Conservation (phyloP, 2,888 invertebrate species). For the Gymnocheta viridis region DNA sequence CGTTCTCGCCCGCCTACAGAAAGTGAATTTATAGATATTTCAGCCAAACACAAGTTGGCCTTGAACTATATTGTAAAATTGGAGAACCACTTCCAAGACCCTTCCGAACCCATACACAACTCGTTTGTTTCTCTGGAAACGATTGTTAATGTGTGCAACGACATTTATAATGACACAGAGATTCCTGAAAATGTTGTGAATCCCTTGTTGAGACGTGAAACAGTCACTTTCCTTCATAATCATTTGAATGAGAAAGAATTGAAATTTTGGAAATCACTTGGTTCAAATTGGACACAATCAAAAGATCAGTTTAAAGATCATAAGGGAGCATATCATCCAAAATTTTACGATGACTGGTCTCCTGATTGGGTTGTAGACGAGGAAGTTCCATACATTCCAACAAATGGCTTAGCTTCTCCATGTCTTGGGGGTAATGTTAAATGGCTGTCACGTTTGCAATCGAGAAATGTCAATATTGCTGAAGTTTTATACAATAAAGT, state of each 20-base stretch:
- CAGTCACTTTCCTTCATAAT: slow-evolving; percentile 94
- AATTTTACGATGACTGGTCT: slow-evolving; percentile 98
- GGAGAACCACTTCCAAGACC: slow-evolving; percentile 98
- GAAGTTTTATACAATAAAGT: slow-evolving; percentile 96
- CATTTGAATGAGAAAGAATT: slow-evolving; percentile 98
- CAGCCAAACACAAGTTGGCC: slow-evolving; percentile 98
- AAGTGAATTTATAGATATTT: slow-evolving; percentile 97
- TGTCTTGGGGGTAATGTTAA: slow-evolving; percentile 80
- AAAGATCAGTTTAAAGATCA: slow-evolving; percentile 97
- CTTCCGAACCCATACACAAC: slow-evolving; percentile 98
- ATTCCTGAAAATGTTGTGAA: slow-evolving; percentile 93
- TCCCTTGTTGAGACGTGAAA: slow-evolving; percentile 95
- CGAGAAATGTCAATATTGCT: slow-evolving; percentile 88
- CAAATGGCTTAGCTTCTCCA: slow-evolving; percentile 70
- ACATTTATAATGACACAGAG: slow-evolving; percentile 90
- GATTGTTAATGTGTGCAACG: slow-evolving; percentile 97
- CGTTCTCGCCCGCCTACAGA: slow-evolving; percentile 97
- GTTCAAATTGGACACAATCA: slow-evolving; percentile 96
- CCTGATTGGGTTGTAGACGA: slow-evolving; percentile 93
- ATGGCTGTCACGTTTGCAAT: slow-evolving; percentile 87
- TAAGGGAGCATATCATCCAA: slow-evolving; percentile 95
- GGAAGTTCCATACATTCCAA: slow-evolving; percentile 84
- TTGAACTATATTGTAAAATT: slow-evolving; percentile 97
- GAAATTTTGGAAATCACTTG: slow-evolving; percentile 97
- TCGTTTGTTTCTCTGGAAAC: slow-evolving; percentile 97